Base-by-base conservation (phyloP, 1,140 invertebrate genomes). In the Hypsibius dujardini region DNA sequence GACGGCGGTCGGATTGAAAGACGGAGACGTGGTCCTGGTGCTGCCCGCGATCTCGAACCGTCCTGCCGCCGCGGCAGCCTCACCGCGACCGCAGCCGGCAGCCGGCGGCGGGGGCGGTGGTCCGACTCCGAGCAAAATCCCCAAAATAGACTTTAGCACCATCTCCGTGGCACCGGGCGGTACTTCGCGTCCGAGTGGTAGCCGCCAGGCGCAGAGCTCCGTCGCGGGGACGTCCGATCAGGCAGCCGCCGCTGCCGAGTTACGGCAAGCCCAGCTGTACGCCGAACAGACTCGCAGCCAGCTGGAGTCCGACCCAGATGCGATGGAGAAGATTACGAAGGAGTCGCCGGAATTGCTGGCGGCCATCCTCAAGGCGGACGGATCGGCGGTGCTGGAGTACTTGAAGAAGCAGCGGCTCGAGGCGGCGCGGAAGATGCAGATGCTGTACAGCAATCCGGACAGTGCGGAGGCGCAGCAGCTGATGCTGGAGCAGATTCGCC, bases 21-120 rank as follows among this genome's bases (percentile, higher is more conserved):
- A 95, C 80, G 90, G 90, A 46, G 92, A 95, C 79, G 86, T 89
- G 59, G 83, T 96, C 7, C 85, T 93, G 70, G 78, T 95, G 28
- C 87, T 28, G 28, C 28, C 28, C 28, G 95, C 74, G 28, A 28
- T 28, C 28, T 28, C 28, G 28, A 28, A 28, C 28, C 28, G 28
- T 28, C 28, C 28, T 28, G 28, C 28, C 28, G 28, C 28, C 28
- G 28, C 28, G 28, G 28, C 28, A 28, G 28, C 28, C 28, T 28
- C 28, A 28, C 28, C 28, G 28, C 28, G 28, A 28, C 28, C 28
- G 28, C 28, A 28, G 28, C 28, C 28, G 28, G 28, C 28, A 28
- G 28, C 28, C 28, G 28, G 28, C 28, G 28, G 28, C 28, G 7
- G 7, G n/a, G 50, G 7, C n/a, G 50, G 50, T 12, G 50, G 50